Percentiles rank a stretch among this genome's conserved stretches.
Evolutionary conservation across 2,888 invertebrate species (phyloP).

Genomic region (Agrochola macilenta): DNA sequence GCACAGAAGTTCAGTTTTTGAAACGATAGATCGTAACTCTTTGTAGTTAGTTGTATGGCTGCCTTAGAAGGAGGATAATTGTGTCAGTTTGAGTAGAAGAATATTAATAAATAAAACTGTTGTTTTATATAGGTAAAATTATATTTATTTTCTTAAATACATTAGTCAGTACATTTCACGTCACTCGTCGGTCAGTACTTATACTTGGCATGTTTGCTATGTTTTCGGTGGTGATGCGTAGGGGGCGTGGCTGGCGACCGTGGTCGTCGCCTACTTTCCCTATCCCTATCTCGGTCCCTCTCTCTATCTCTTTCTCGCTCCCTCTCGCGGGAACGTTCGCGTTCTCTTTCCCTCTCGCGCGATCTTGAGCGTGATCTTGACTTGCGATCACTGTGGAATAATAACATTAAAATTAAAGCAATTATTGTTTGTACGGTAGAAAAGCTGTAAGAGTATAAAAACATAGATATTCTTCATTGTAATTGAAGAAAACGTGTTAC

Average conservation of each 20-base stretch:
- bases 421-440: background rate
- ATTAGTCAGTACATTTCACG: constrained; percentile 24
- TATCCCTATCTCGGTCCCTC: constrained; percentile 76
- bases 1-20: background rate
- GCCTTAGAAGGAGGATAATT: background rate
- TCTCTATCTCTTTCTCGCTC: constrained; percentile 78
- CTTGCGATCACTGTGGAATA: constrained; percentile 77
- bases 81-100: background rate
- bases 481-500: too few relatives aligned
- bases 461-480: background rate
- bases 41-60: background rate
- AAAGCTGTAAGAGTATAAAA: background rate
- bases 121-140: constrained; percentile 34
- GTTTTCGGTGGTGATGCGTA: constrained; percentile 83
- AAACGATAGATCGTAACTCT: background rate
- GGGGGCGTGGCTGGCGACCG: constrained; percentile 86
- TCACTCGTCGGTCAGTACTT: constrained; percentile 77
- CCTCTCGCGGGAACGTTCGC: constrained; percentile 74
- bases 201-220: constrained; percentile 86
- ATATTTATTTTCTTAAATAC: constrained; percentile 62
- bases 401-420: background rate
- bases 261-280: constrained; percentile 77
- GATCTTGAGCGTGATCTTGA: constrained; percentile 82
- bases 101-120: constrained; percentile 5
- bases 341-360: constrained; percentile 74